Percentiles rank a stretch among this genome's conserved stretches.
These are phyloP conservation scores for Ylistrum balloti DNA, from an alignment of 1,140 invertebrate species.

Conservation along the genomic window DNA sequence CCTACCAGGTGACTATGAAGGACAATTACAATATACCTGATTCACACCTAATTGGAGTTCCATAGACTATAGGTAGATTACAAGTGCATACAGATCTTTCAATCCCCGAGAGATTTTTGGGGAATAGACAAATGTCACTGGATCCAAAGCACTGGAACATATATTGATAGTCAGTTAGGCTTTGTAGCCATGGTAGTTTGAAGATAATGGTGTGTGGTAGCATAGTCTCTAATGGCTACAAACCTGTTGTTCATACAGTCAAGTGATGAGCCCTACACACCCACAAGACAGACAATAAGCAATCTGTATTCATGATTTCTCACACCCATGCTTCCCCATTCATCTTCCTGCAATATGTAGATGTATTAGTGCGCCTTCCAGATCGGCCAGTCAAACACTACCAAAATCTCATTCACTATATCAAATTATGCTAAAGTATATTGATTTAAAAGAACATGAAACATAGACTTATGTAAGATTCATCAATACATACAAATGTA, in stretches of 20 bases:
- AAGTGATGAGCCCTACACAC: neutral
- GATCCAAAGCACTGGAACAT: neutral
- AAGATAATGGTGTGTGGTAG: neutral
- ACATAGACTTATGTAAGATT: neutral
- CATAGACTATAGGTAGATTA: neutral
- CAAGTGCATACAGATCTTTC: neutral
- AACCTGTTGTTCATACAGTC: conserved; percentile 23
- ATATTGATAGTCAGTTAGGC: neutral
- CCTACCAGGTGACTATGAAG: conserved; percentile 2
- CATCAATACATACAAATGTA: too few relatives aligned
- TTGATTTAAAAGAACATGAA: neutral
- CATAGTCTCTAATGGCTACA: conserved; percentile 10
- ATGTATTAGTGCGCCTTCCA: neutral
- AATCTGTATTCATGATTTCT: conserved; percentile 3
- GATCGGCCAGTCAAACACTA: neutral
- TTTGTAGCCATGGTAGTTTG: neutral
- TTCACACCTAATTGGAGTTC: neutral
- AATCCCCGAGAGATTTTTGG: neutral
- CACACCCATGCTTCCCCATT: neutral
- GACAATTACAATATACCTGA: neutral
- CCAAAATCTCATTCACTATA: neutral
- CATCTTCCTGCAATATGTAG: neutral
- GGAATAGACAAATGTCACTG: neutral
- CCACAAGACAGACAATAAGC: neutral
- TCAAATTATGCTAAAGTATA: neutral